These are phyloP conservation scores for Palloptera scutellata DNA, from an alignment of 2,888 invertebrate species.

Conservation along the genomic window DNA sequence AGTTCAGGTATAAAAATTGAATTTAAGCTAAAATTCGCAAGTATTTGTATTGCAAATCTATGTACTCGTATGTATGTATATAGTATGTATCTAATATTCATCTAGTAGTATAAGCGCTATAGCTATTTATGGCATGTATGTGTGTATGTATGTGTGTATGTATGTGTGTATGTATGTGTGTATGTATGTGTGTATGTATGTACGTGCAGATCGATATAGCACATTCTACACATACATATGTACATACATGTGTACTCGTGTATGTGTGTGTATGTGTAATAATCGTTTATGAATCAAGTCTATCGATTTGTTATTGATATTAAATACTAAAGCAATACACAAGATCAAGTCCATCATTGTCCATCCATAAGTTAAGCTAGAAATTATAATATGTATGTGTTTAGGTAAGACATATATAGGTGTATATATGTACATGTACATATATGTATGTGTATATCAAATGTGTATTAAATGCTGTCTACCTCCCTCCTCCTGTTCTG, in stretches of 20 bases:
- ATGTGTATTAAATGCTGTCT: not conserved
- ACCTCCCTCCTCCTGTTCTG: not conserved
- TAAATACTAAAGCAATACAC: not conserved
- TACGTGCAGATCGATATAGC: not conserved
- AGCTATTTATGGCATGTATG: conserved; percentile 1
- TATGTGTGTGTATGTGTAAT: conserved; percentile 4
- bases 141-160: conserved; percentile 9
- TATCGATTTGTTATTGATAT: not conserved
- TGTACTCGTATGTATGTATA: not conserved
- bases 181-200: conserved; percentile 6
- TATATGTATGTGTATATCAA: conserved; percentile 1
- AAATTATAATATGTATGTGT: no score
- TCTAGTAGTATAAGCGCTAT: not conserved
- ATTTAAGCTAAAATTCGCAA: no score
- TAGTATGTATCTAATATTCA: not conserved
- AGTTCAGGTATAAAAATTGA: no score
- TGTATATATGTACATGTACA: not conserved
- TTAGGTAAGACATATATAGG: no score
- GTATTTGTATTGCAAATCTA: not conserved
- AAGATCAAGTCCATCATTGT: not conserved
- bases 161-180: conserved; percentile 16
- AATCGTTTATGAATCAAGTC: not conserved
- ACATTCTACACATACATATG: not conserved
- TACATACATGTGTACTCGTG: not conserved
- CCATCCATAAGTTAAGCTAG: not conserved